Evolutionary conservation across 2,797 vertebrate species (phyloP), one percentile per base, ranked within the genome.

Genomic region (Petrocephalus sullivani): DNA sequence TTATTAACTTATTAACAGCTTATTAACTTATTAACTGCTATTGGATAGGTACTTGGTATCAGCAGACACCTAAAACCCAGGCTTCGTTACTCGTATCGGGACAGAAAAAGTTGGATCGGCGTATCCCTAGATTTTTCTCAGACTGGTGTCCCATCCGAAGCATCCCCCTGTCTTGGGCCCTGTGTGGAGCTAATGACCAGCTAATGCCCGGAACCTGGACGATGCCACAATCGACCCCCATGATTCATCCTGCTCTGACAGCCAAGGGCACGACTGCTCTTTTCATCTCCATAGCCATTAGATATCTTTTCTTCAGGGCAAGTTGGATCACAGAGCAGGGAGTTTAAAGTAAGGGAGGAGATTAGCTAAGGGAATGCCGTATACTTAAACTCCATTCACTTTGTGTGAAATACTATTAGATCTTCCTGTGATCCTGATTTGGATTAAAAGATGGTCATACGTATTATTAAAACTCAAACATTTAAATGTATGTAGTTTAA

Each of bases 211-310:
- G 16, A 9, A 54, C 9, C 16, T 58, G 83, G 2, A n/a, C 33
- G 21, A 28, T 23, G 14, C 19, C 8, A 19, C 54, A 9, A 21
- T 41, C 7, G 16, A 41, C 54, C 23, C 56, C 56, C 37, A 60
- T 86, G 37, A 86, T 58, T 86, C 56, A 86, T 28, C 60, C 56
- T 86, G 6, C 56, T 86, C 28, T 86, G 85, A 58, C 85, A 46
- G 85, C 6, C 33, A 41, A 41, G 54, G 14, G 56, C 53, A 37
- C 2, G 56, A 16, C 33, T 21, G 54, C 16, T 84, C 81, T 86
- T 86, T 86, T 41, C 85, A 86, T 86, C 85, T 58, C n/a, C 21
- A 86, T 60, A 14, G 16, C 9, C 23, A 41, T 58, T 58, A 37
- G 85, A 85, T 10, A 28, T 21, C 37, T 61, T 75, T 6, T 83